Conservation (phyloP, 2,113 vertebrate genomes). For the Tetrax tetrax region DNA sequence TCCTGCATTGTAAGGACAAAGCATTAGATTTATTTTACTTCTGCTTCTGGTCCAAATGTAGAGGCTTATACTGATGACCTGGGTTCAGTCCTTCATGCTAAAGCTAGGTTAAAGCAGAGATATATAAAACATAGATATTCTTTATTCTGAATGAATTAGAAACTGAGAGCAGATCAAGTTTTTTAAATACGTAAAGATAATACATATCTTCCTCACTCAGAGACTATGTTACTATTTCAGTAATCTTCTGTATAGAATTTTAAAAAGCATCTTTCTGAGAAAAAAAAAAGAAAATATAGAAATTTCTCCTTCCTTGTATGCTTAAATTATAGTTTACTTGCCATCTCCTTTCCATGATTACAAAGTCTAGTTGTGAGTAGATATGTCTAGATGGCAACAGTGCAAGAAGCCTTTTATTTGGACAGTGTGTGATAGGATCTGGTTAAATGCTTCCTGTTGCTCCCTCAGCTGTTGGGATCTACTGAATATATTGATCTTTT, state of each 20-base stretch:
- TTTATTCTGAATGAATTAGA: background rate
- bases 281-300: background rate
- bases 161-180: background rate
- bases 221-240: background rate
- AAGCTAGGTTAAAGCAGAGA: background rate
- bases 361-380: background rate
- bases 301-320: background rate
- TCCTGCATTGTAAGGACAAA: background rate
- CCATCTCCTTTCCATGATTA: background rate
- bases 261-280: background rate
- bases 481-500: background rate
- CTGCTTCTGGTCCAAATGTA: background rate
- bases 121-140: background rate
- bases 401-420: background rate
- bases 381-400: background rate
- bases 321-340: background rate
- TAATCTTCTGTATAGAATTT: background rate
- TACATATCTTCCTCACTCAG: background rate
- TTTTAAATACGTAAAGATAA: background rate
- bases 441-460: background rate
- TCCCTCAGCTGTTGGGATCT: background rate
- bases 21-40: background rate
- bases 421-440: background rate
- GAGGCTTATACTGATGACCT: background rate
- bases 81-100: background rate